Evolutionary conservation across 2,113 vertebrate species (phyloP), one percentile per base, ranked within the genome.

Genomic region (Sula dactylatra): DNA sequence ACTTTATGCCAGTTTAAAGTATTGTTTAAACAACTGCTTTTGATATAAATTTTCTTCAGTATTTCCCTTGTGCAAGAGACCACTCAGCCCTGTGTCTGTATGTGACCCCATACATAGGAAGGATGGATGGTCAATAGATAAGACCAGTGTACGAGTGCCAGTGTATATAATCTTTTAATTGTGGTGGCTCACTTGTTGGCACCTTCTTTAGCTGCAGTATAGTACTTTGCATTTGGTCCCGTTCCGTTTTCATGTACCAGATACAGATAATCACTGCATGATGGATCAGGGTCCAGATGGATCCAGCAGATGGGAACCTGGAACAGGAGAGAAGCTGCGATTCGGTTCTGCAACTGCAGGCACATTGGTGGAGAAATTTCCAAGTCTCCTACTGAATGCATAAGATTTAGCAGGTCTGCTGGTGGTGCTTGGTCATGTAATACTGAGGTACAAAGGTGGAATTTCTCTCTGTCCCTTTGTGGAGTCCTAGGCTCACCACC

Each of bases 241-340:
- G 0, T 76, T 61, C 78, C 82, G 47, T 59, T 82, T 80, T 70
- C 47, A 6, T 56, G 54, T 66, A 80, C 79, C 94, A 92, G 90
- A 77, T 82, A 72, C 88, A 73, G 79, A 49, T 94, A 83, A 95
- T 77, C 67, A 70, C 71, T 36, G 67, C 0, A 0, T 86, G 61
- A 81, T 86, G 86, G 74, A 88, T 90, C 91, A 81, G 80, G 50
- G 67, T 88, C 86, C 93, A 90, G 76, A 92, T 83, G 88, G 93
- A 77, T 88, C 67, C 6, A 11, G 82, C 88, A 90, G 93, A 88
- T 83, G 88, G 93, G 67, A 90, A 92, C 86, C 82, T 90, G 88
- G 71, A 90, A 77, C 62, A 72, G 47, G 61, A 76, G 34, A 65
- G 79, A 79, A 92, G 54, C 88, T 79, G 13, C 42, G 66, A 67